phyloP scores from a whole-genome alignment of 2,113 vertebrate genomes.

The Percina caprodes region DNA sequence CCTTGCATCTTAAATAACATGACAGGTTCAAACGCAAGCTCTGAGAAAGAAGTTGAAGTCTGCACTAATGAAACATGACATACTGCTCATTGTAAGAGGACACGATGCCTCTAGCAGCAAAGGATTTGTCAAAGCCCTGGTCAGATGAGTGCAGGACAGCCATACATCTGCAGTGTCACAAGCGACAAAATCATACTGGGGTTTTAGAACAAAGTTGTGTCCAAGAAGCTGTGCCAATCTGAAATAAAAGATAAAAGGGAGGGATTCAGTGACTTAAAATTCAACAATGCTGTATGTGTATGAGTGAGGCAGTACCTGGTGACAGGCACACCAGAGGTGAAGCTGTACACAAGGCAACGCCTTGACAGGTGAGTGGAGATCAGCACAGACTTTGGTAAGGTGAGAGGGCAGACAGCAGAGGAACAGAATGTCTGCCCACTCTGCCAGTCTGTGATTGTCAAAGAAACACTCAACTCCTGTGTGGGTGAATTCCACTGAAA shows the following conservation, averaged over 20 bases:
- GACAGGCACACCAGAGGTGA: constrained; percentile 74
- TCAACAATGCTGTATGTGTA: background rate
- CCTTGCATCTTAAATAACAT: background rate
- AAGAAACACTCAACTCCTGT: constrained; percentile 80
- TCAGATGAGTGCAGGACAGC: constrained; percentile 52
- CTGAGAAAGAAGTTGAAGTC: background rate
- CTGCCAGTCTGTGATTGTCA: constrained; percentile 73
- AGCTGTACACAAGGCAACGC: constrained; percentile 80
- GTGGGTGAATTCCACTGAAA: constrained; percentile 75
- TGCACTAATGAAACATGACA: background rate
- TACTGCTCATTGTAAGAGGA: constrained; percentile 70
- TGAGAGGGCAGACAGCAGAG: constrained; percentile 86
- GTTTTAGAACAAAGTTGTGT: constrained; percentile 78
- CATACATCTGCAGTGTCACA: constrained; percentile 44
- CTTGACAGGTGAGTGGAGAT: constrained; percentile 70
- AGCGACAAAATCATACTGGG: constrained; percentile 64
- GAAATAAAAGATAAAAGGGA: constrained; percentile 12
- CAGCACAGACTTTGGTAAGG: constrained; percentile 70
- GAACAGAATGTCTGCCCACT: constrained; percentile 80
- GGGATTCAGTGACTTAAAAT: background rate
- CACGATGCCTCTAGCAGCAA: constrained; percentile 68
- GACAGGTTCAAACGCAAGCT: background rate
- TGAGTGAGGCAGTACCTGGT: constrained; percentile 71
- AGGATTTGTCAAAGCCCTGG: constrained; percentile 64
- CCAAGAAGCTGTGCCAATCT: constrained; percentile 78